Evolutionary conservation across 1,140 invertebrate species (phyloP), one percentile per base, ranked within the genome.

Genomic region (Drosophila simulans): DNA sequence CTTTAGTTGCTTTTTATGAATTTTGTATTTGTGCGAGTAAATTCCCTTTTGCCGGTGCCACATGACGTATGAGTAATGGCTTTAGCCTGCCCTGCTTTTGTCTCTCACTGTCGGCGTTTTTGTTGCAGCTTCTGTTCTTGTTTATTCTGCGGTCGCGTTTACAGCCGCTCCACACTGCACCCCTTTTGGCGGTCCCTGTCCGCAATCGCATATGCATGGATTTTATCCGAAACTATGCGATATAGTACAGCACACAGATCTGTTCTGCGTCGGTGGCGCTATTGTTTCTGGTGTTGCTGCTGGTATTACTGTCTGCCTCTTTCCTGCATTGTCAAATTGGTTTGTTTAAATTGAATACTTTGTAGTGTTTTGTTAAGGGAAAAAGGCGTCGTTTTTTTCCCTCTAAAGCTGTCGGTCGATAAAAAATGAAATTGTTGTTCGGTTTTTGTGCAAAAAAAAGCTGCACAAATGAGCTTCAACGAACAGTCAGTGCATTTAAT

Each of bases 11-110:
- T 74, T 73, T 79, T 81, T 68, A 70, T 86, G 78, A 64, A 77
- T 72, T 88, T 89, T 58, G 76, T 83, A 78, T 85, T 86, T 69
- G 77, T 77, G 77, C 85, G 66, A 70, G 65, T 70, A 70, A 71
- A 71, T 70, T 71, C 83, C 84, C 74, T 68, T 79, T 83, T 77
- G 83, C 59, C 54, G 48, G 66, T 54, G 57, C 75, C 79, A 89
- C 79, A 89, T 83, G 79, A 83, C 83, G 83, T 89, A 86, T 86
- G 83, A 86, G 83, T 86, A 88, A 86, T 86, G 79, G 83, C 76
- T 89, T 88, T 89, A 77, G 69, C 64, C 56, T 60, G 73, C 73
- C 74, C 55, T 58, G 73, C 73, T 77, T 75, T 75, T 75, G 72
- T 75, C 72, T 75, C 53, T 54, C 71, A 76, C 72, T 76, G 48